Base-by-base conservation (phyloP, 1,140 invertebrate species). In the Probaryconus sp. region DNA sequence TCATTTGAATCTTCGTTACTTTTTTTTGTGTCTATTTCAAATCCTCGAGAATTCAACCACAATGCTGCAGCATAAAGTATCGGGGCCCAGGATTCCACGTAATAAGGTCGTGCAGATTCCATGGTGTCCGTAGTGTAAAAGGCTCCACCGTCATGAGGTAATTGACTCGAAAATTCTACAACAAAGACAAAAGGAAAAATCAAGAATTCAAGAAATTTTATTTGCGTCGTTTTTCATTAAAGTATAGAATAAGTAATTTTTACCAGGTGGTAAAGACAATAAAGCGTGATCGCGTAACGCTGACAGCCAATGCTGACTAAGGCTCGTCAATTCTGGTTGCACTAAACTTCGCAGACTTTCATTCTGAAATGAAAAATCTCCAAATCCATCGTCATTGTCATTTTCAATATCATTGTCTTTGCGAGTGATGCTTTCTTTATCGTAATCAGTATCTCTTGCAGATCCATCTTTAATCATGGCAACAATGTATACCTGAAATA, bases 71-170 rank as follows among this genome's bases (percentile, higher is more conserved):
- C 98, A 83, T 98, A 94, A 11, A 99, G 90, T 72, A 99, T 94
- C 2, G 97, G 94, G 1, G 98, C 95, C 98, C 98, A 99, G 2
- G 95, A 93, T 71, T 93, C 91, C 30, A 91, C 90, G 87, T 99
- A 99, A 87, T 98, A 96, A 14, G 92, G 92, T 60, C 96, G 91
- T 3, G 97, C 96, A 10, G 92, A 93, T 77, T 99, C 97, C 80
- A 97, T 96, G 0, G 97, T 98, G 81, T 99, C 98, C 30, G 94
- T 94, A 1, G 96, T 97, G 84, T 98, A 99, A 87, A 99, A 99
- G 2, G 97, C 95, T 9, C 98, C 97, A 33, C 97, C 95, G 80
- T 98, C 97, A 78, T 96, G 93, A 0, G 97, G 97, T 42, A 99
- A 89, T 85, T 98, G 97, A 72, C 94, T 96, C 3, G 94, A 92